Base-by-base conservation (phyloP, 2,888 invertebrate species). In the Tineola bisselliella region DNA sequence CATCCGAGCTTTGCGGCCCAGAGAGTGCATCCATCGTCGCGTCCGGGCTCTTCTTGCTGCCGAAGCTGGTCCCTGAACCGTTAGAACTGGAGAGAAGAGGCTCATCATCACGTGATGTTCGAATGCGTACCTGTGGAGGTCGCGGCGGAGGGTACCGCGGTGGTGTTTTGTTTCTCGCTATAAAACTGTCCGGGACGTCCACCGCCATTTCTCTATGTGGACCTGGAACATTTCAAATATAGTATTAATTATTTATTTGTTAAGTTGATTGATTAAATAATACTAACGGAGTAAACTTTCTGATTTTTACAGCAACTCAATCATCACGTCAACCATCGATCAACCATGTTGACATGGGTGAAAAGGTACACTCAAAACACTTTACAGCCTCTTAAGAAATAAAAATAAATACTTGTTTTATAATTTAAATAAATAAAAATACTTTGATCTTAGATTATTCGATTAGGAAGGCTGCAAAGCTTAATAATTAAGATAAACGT, bases 191-290 rank as follows among this genome's bases (percentile, higher is more conserved):
- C 74, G 98, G 98, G 72, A 97, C 97, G 88, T 98, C 98, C 81
- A 98, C 97, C 78, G 98, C 97, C 95, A 98, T 96, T 91, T 98
- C 98, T 78, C 98, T 93, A 90, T 97, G 97, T 75, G 95, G 95
- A 81, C 94, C 93, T 89, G 84, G 65, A 88, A 84, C 44, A 54
- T 57, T n/a, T 13, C 4, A 43, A 62, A 65, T 1, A 64, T 61
- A 8, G 8, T 25, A 25, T 25, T 25, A 25, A 6, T 25, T 25
- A 25, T 25, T 25, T 25, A 3, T 44, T 4, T 44, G 2, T 44
- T 44, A 13, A 44, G 25, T 4, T 2, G 25, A 25, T 6, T 25
- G 25, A 25, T 25, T 25, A 25, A 25, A 25, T 25, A 25, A 25
- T 25, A 25, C 6, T 25, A 25, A 4, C 25, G 25, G 2, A 25